These are phyloP conservation scores for Aurelia aurita DNA, from an alignment of 30 jellyfish, hydroid and myxozoan species.

Conservation along the genomic window DNA sequence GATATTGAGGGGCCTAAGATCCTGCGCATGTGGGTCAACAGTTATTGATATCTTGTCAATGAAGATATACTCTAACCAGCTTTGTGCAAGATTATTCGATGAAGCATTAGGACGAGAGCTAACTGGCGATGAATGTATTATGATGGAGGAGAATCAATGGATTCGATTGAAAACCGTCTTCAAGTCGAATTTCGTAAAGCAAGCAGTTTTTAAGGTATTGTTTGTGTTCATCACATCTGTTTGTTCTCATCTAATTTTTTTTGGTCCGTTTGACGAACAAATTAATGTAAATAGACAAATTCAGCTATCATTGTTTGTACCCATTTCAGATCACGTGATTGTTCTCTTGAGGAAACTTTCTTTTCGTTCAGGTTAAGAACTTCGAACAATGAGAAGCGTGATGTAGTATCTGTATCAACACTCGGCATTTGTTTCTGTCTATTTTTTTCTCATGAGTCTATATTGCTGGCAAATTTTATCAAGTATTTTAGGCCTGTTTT, in stretches of 20 bases:
- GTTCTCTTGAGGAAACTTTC: too few relatives aligned
- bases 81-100: conserved; percentile 56
- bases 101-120: conserved; percentile 39
- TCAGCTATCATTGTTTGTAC: too few relatives aligned
- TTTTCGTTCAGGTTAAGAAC: too few relatives aligned
- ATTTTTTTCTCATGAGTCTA: too few relatives aligned
- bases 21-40: conserved; percentile 53
- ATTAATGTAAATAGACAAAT: too few relatives aligned
- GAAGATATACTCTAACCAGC: conserved; percentile 4
- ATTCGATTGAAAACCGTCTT: conserved; percentile 16
- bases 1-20: conserved; percentile 30
- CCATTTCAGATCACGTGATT: too few relatives aligned
- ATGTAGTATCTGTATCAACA: too few relatives aligned
- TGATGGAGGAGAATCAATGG: conserved; percentile 52
- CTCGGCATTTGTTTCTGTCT: too few relatives aligned
- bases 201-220: conserved; percentile 27
- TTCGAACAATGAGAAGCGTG: too few relatives aligned
- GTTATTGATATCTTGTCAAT: conserved; percentile 36
- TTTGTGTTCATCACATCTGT: too few relatives aligned
- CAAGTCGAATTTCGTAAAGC: background rate
- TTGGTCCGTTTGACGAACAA: background rate
- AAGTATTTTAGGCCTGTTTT: background rate
- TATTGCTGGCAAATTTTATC: too few relatives aligned
- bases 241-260: background rate
- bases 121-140: conserved; percentile 60